Percentiles rank a stretch among this genome's conserved stretches.
Evolutionary conservation across 2,113 vertebrate species (phyloP).

Genomic region (Tamias sibiricus): DNA sequence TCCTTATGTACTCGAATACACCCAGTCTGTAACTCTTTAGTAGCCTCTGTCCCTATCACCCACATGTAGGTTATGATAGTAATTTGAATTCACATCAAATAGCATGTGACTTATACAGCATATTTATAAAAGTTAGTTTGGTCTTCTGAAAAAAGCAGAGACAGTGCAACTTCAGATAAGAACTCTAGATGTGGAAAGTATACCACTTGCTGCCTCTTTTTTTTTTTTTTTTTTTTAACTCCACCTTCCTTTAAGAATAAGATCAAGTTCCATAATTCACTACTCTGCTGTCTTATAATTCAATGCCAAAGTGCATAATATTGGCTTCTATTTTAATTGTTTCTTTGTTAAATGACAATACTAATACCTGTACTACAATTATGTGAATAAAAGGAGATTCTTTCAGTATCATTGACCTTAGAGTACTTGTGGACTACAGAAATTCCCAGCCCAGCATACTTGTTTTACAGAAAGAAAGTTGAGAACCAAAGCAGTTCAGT

Average conservation of each 20-base stretch:
- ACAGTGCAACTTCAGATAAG: neutral
- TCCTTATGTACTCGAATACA: neutral
- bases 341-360: conserved; percentile 52
- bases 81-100: neutral
- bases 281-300: neutral
- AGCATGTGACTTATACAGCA: neutral
- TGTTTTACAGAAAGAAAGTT: neutral
- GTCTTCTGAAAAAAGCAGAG: neutral
- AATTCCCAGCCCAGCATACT: neutral
- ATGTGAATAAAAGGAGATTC: neutral
- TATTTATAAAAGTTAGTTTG: conserved; percentile 10
- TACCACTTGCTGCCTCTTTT: neutral
- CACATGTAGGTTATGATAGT: neutral
- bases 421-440: neutral
- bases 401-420: neutral
- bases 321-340: neutral
- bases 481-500: neutral
- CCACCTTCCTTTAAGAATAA: conserved; percentile 3
- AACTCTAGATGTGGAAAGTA: conserved; percentile 41
- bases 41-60: neutral
- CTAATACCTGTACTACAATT: neutral
- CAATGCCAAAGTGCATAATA: neutral
- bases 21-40: neutral
- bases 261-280: conserved; percentile 11
- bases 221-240: neutral